phyloP scores from a whole-genome alignment of 1,140 invertebrate species.

The Euschistus heros region DNA sequence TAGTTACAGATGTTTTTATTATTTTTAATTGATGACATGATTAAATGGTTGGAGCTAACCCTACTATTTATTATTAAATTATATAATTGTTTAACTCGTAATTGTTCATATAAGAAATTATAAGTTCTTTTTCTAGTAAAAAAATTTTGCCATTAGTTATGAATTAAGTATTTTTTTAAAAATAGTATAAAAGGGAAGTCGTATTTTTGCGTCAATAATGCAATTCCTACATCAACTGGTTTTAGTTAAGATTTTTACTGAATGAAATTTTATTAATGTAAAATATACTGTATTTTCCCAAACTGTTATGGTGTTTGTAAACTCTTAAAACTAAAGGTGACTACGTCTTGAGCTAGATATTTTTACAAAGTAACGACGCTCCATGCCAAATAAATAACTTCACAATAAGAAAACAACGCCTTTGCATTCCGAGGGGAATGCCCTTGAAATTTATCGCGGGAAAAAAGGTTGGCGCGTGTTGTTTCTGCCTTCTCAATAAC shows the following conservation, averaged over 20 bases:
- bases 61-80: too few relatives aligned
- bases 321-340: background rate
- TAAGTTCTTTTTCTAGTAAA: too few relatives aligned
- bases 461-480: slow-evolving; percentile 3
- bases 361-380: background rate
- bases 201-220: background rate
- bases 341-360: background rate
- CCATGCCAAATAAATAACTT: background rate
- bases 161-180: too few relatives aligned
- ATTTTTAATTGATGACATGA: too few relatives aligned
- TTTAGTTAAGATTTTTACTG: background rate
- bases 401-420: background rate
- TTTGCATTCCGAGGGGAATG: slow-evolving; percentile 10
- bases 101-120: too few relatives aligned
- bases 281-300: background rate
- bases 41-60: too few relatives aligned
- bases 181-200: too few relatives aligned
- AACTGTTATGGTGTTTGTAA: background rate
- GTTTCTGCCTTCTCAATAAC: background rate
- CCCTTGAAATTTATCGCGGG: slow-evolving; percentile 12
- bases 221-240: background rate
- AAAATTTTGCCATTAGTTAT: background rate
- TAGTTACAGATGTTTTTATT: too few relatives aligned
- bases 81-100: too few relatives aligned
- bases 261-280: background rate